Evolutionary conservation across 2,797 vertebrate species (phyloP).

Genomic region (Cheirogaleus major): DNA sequence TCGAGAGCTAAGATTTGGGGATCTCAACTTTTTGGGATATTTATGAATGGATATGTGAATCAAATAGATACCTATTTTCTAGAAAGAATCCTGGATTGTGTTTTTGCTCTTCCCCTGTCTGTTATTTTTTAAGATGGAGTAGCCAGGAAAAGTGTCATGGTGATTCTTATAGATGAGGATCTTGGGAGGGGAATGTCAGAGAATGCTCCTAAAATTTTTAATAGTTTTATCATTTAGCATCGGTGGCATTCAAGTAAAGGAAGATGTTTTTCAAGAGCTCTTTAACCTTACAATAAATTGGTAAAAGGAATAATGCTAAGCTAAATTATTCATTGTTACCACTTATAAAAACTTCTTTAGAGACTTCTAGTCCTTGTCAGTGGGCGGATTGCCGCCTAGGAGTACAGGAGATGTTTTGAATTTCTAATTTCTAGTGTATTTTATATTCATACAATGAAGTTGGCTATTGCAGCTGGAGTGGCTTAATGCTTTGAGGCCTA

Average conservation of each 20-base stretch:
- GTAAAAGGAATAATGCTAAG: neutral
- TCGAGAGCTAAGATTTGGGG: neutral
- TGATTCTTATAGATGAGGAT: neutral
- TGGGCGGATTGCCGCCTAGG: neutral
- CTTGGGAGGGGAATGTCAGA: neutral
- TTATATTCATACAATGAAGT: slow-evolving; percentile 39
- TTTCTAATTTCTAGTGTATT: slow-evolving; percentile 52
- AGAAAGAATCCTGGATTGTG: neutral
- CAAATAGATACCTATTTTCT: neutral
- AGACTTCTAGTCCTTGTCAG: slow-evolving; percentile 17
- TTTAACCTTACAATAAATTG: neutral
- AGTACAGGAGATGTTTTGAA: slow-evolving; percentile 14
- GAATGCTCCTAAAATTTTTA: neutral
- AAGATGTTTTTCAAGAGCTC: slow-evolving; percentile 10
- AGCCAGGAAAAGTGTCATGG: neutral
- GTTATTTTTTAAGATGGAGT: neutral
- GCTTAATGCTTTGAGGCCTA: neutral
- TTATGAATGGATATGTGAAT: neutral
- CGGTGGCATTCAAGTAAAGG: neutral
- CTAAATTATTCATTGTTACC: slow-evolving; percentile 41
- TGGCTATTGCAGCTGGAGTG: neutral
- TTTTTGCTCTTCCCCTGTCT: neutral
- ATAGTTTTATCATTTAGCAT: slow-evolving; percentile 37
- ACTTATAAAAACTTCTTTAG: slow-evolving; percentile 42
- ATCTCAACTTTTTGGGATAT: neutral